Evolutionary conservation across 2,888 invertebrate genomes (phyloP), one percentile per base, ranked within the genome.

Genomic region (Diaperis boleti): DNA sequence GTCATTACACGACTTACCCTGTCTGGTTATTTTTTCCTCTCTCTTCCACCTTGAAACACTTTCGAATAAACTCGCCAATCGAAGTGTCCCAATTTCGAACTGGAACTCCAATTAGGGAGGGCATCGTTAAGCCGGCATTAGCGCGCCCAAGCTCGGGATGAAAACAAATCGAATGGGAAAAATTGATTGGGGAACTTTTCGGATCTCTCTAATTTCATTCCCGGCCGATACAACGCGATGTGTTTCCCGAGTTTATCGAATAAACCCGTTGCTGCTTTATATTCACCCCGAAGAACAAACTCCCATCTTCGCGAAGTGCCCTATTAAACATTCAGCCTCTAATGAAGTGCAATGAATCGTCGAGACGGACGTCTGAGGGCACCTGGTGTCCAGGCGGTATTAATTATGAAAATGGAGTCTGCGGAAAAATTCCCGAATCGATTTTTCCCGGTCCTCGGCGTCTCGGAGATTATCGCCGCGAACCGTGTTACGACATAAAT

Each of bases 261-360:
- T 57, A 57, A 45, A 17, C n/a, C 37, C 39, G 15, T 33, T 35
- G 47, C 59, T 59, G 41, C 31, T 59, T 49, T 59, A 59, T 59
- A 59, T 59, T 57, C 57, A n/a, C 33, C 22, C 35, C 37, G 22
- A 47, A 37, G 26, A 45, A 55, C 17, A 47, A 33, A 17, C 45
- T 49, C 31, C 59, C 59, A 59, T 59, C 59, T 59, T 59, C 10
- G 35, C 15, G 59, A 49, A 59, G 49, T 59, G 59, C 59, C 18
- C 49, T 41, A 59, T 59, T 59, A 59, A 59, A 59, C 49, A 59
- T 59, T 59, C 49, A 59, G 18, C 3, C 45, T 22, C 26, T 47
- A 45, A 57, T 47, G 45, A 57, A 47, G 57, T n/a, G n/a, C n/a
- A n/a, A n/a, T n/a, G n/a, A n/a, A n/a, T 45, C 57, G 18, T 57